Evolutionary conservation across 1,140 invertebrate genomes (phyloP), one percentile per base, ranked within the genome.

Genomic region (Papilio dardanus): DNA sequence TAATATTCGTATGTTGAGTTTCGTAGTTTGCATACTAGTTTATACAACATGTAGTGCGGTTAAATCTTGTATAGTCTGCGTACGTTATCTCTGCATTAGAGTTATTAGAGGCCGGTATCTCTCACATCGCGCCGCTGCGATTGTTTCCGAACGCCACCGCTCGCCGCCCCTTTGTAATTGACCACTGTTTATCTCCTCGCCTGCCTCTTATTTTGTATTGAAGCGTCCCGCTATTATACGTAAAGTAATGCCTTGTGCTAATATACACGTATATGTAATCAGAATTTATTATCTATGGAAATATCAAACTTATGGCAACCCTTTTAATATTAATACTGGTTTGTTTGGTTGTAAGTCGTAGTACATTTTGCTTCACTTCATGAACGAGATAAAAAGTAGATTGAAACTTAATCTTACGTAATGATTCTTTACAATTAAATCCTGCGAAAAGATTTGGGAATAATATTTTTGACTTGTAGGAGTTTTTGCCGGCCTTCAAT

Each of bases 31-130:
- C 54, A 58, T 58, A 58, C 54, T 58, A 24, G 21, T 28, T 58
- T 10, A 62, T 62, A 62, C 54, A 14, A 28, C 54, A 28, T 69
- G 21, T 19, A 42, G 31, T 21, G 67, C 19, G 31, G 31, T 37
- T 40, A 35, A 14, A 69, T 24, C 31, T 37, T 35, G 67, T 40
- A 40, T 69, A 69, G 16, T 24, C 67, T 42, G 67, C 4, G 66
- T 35, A 10, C 78, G 89, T 93, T 93, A 92, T 93, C 91, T 91
- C 85, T 88, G 87, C 87, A 90, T 91, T 93, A 91, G 90, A 92
- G 87, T 91, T 93, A 92, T 92, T 93, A 90, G 83, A 79, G 88
- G 79, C 83, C 76, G 82, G 86, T 93, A 91, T 93, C 90, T 92
- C 86, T 87, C 77, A 82, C 86, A 92, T 93, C 91, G 88, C 91